A percentile compares a stretch with the other conserved stretches of the same genome.
Conservation (phyloP, 2,797 vertebrate species). For the Nothura maculosa region DNA sequence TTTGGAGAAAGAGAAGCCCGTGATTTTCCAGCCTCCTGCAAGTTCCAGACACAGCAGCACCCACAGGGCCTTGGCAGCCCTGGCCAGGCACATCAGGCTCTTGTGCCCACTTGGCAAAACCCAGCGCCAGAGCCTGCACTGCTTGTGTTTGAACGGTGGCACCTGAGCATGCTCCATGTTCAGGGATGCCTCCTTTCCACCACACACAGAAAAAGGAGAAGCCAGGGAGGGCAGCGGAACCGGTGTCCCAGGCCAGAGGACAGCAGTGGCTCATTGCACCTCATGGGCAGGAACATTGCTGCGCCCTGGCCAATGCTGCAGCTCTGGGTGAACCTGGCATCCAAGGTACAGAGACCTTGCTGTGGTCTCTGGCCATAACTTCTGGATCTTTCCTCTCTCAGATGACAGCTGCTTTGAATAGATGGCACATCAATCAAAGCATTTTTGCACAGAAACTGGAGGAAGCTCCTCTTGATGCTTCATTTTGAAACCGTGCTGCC, state of each 20-base stretch:
- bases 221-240: background rate
- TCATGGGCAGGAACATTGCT: background rate
- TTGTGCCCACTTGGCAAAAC: too few relatives aligned
- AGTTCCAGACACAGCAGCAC: too few relatives aligned
- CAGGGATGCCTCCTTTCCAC: background rate
- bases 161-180: too few relatives aligned
- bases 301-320: background rate
- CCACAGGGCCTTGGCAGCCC: too few relatives aligned
- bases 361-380: background rate
- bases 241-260: background rate
- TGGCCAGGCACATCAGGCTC: too few relatives aligned
- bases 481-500: background rate
- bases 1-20: background rate
- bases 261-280: background rate
- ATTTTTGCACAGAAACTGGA: background rate
- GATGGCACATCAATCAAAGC: background rate
- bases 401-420: background rate
- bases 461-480: background rate
- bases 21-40: background rate
- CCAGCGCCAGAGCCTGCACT: too few relatives aligned
- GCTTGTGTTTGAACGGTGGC: too few relatives aligned
- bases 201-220: background rate
- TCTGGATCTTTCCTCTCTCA: background rate
- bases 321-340: fast-evolving
- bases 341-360: too few relatives aligned